Evolutionary conservation across 2,797 vertebrate species (phyloP), one percentile per base, ranked within the genome.

Genomic region (Parauchenoglanis punctatus): DNA sequence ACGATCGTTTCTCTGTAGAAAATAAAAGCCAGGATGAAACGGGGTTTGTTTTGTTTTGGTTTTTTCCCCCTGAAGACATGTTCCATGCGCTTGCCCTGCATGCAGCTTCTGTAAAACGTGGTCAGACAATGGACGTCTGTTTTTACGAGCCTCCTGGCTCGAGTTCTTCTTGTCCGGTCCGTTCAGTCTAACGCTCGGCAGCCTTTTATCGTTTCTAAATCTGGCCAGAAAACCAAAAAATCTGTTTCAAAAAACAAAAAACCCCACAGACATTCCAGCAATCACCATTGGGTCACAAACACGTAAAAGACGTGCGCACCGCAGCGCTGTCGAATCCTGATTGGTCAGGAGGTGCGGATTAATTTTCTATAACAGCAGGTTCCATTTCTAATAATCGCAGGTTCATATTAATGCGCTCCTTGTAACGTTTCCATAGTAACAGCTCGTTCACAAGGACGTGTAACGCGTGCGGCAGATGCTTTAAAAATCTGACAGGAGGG

Each of bases 41-140:
- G 40, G 40, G 40, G 3, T 40, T 44, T 4, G 17, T 18, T 17
- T 4, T 1, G 31, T 31, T 0, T 72, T 3, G 23, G 70, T 23
- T 46, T 73, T 73, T 44, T 25, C 1, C 15, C 49, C 49, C 13
- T 54, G 7, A 11, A 58, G 76, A 78, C 52, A 23, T 23, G 54
- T 35, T 78, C 52, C 76, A 78, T 40, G 76, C 31, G 28, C 31
- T 35, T 78, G 54, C 76, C 35, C 52, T 35, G 58, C 76, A 78
- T 4, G 54, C 52, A 35, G 52, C 52, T 78, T 78, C 76, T 78
- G 76, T 78, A 78, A 58, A 35, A 58, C 28, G 7, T 8, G 46
- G 8, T 76, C 73, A 54, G 46, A 8, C 46, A 76, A 17, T 28
- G 13, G 25, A 54, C 6, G 73, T 76, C 73, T 76, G 49, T 28